phyloP scores from a whole-genome alignment of 2,797 vertebrate species.

The Anguilla anguilla region DNA sequence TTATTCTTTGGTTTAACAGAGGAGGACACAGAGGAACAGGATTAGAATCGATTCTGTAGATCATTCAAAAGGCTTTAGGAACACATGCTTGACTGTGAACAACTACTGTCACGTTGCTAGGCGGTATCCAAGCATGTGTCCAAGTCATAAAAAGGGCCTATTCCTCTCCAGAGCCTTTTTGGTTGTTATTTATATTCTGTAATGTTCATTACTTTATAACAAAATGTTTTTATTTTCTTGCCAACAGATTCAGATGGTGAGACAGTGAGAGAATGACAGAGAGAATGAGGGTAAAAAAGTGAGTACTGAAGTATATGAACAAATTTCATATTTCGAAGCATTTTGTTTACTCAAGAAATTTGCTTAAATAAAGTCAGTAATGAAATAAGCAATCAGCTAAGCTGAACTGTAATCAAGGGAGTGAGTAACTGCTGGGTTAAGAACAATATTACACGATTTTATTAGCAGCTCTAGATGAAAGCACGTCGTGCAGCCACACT shows the following conservation, averaged over 20 bases:
- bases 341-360: background rate
- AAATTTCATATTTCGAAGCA: background rate
- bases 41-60: background rate
- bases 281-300: no score
- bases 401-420: background rate
- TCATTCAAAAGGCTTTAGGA: background rate
- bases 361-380: background rate
- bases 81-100: no score
- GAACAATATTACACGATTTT: background rate
- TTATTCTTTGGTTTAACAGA: no score
- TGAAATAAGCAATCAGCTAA: constrained; percentile 14
- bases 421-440: background rate
- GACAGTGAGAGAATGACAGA: background rate
- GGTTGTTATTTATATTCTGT: no score
- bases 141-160: no score
- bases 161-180: no score
- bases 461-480: background rate
- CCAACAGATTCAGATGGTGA: background rate
- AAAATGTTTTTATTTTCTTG: no score
- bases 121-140: no score
- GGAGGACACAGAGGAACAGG: no score
- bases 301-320: background rate
- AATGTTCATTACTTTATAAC: background rate
- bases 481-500: background rate
- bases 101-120: no score